Base-by-base conservation (phyloP, 2,113 vertebrate species). In the Anolis sagrei region DNA sequence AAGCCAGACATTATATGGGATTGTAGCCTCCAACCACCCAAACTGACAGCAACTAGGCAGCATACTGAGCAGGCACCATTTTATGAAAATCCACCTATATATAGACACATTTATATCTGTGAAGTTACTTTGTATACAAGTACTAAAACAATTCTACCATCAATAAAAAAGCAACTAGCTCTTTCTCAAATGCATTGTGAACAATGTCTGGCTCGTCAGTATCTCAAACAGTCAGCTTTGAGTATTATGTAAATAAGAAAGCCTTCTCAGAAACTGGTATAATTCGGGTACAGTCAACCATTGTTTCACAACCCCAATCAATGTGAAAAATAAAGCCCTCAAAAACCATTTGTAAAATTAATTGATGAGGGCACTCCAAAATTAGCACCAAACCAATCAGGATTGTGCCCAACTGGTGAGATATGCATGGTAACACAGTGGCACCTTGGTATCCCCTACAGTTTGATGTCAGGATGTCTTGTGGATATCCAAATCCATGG, bases 1-100 rank as follows among this genome's bases (percentile, higher is more conserved):
- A 48, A 58, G 16, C 23, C 48, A 29, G 48, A 48, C 36, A 61
- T 58, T 58, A 58, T 58, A 58, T 58, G 54, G 54, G 54, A 58
- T 58, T 58, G 11, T 29, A 70, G 4, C 14, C 69, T 61, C 90
- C 76, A 91, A 36, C 62, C 54, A 66, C 70, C 25, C 81, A 74
- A 89, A 88, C 58, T 76, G 44, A 32, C 23, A 58, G 14, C 54
- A 58, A 4, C 2, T 4, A 58, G 54, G 54, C 54, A 68, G 34
- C 25, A 79, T 29, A 29, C 58, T 76, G 49, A 29, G 49, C 32
- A 58, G 14, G 32, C 21, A 69, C 4, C 39, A 34, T 13, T 62
- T 0, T 34, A n/a, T 51, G 5, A 44, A 44, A 44, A n/a, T 2
- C 10, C 27, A 29, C 58, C 72, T 34, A 49, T 64, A n/a, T 49